Percentiles rank a stretch among this genome's conserved stretches.
Evolutionary conservation across 2,888 invertebrate species (phyloP).

Genomic region (Sisyra nigra): DNA sequence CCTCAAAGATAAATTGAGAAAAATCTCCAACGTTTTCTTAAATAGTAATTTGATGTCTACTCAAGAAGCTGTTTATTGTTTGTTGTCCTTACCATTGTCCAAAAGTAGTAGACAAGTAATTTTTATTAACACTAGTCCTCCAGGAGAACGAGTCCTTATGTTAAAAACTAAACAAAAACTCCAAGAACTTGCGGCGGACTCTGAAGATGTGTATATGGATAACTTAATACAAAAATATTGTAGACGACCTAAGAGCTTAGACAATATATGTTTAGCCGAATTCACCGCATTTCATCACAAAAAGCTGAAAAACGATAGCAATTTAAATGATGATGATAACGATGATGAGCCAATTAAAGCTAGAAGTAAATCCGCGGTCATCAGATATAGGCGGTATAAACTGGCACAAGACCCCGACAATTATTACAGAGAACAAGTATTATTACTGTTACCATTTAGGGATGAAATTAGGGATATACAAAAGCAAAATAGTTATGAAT

Average conservation of each 20-base stretch:
- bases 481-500: conserved; percentile 11
- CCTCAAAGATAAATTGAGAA: too few species aligned
- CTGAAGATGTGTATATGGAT: conserved; percentile 10
- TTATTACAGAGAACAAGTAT: too few species aligned
- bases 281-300: conserved; percentile 10
- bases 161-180: too few species aligned
- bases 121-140: conserved; percentile 13
- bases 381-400: conserved; percentile 10
- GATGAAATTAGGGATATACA: conserved; percentile 9
- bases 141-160: conserved; percentile 11
- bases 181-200: conserved; percentile 8
- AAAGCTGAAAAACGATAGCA: conserved; percentile 3
- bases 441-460: too few species aligned
- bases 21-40: too few species aligned
- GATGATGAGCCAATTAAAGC: conserved; percentile 2
- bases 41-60: conserved; percentile 13
- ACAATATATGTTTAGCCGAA: conserved; percentile 12
- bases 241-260: not conserved
- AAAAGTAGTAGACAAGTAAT: conserved; percentile 12
- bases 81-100: conserved; percentile 13
- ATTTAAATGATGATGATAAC: not conserved
- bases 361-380: conserved; percentile 10
- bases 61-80: conserved; percentile 15
- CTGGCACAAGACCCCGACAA: too few species aligned
- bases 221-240: conserved; percentile 9